Evolutionary conservation across 2,888 invertebrate genomes (phyloP).

Genomic region (Cantharis lateralis): DNA sequence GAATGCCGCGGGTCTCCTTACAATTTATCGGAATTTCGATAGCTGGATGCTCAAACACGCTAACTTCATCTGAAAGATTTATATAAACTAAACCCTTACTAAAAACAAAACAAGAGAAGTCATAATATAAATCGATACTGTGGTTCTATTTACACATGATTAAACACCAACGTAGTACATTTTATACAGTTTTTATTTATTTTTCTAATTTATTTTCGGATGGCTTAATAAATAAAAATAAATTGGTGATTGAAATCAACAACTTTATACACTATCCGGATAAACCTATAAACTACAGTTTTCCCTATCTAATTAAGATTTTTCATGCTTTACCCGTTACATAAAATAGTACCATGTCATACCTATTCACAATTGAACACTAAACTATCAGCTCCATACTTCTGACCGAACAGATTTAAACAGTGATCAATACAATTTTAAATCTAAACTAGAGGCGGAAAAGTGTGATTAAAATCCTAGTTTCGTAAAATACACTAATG

Average conservation of each 20-base stretch:
- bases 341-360: no score
- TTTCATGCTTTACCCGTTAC: not conserved
- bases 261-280: not conserved
- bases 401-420: no score
- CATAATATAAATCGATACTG: conserved; percentile 14
- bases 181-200: not conserved
- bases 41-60: conserved; percentile 28
- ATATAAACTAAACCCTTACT: conserved; percentile 9
- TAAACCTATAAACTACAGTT: not conserved
- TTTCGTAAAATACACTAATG: no score
- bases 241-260: not conserved
- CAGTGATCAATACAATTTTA: no score
- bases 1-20: conserved; percentile 18
- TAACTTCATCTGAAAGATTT: conserved; percentile 30
- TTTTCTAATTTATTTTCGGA: not conserved
- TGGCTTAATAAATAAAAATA: not conserved
- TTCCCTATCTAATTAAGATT: not conserved
- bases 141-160: conserved; percentile 9
- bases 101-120: conserved; percentile 13
- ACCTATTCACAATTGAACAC: no score
- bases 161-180: not conserved
- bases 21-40: conserved; percentile 31
- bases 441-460: no score
- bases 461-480: no score
- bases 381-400: no score